These are phyloP conservation scores for Hylaeus volcanicus DNA, from an alignment of 1,140 invertebrate genomes.

Conservation along the genomic window DNA sequence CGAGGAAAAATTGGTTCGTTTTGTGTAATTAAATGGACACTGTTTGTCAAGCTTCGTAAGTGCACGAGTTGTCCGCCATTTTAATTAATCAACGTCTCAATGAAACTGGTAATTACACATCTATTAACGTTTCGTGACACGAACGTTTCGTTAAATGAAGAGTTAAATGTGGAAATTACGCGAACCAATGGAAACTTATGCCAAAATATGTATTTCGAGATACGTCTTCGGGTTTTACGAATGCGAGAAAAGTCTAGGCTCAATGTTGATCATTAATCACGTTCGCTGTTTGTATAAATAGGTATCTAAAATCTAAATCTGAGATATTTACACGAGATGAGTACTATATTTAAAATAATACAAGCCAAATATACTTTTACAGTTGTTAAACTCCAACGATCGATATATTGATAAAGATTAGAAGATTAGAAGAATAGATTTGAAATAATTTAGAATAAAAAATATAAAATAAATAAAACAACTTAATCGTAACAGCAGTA, in stretches of 20 bases:
- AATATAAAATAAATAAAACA: too few species aligned
- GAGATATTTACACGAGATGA: too few species aligned
- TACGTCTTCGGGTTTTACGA: constrained; percentile 23
- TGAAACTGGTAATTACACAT: constrained; percentile 12
- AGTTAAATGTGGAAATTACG: constrained; percentile 53
- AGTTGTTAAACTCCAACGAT: too few species aligned
- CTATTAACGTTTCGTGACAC: constrained; percentile 9
- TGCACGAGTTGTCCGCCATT: background rate
- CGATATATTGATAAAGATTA: too few species aligned
- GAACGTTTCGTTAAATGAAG: constrained; percentile 24
- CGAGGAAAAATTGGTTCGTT: too few species aligned
- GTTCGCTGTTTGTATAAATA: background rate
- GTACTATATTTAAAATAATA: too few species aligned
- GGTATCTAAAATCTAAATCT: too few species aligned
- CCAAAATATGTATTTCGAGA: constrained; percentile 54
- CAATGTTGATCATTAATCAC: constrained; percentile 3
- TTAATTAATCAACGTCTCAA: background rate
- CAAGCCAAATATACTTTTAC: too few species aligned
- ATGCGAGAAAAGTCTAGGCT: background rate
- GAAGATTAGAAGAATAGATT: too few species aligned
- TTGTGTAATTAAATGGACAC: too few species aligned
- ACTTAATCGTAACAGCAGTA: too few species aligned
- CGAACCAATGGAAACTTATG: constrained; percentile 44
- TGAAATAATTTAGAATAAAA: too few species aligned
- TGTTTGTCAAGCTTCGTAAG: background rate